phyloP scores from a whole-genome alignment of 2,888 invertebrate genomes.

The Ptychoptera contaminata region DNA sequence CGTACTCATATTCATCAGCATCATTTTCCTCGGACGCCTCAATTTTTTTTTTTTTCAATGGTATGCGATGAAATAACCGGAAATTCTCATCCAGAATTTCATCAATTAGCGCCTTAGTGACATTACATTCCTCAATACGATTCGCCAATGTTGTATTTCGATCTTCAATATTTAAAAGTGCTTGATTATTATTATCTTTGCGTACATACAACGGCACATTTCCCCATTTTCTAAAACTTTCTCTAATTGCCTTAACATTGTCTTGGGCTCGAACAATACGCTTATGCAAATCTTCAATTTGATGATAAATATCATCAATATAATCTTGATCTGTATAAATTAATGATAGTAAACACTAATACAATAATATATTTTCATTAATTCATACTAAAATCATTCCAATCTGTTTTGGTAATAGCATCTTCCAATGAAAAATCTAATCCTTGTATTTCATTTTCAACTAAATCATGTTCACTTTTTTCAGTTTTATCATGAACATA shows the following conservation, averaged over 20 bases:
- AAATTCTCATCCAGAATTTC: conserved; percentile 46
- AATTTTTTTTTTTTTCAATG: conserved; percentile 17
- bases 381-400: conserved; percentile 58
- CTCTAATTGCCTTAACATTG: conserved; percentile 42
- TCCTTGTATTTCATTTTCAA: conserved; percentile 56
- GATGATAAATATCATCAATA: conserved; percentile 48
- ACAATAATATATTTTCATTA: background rate
- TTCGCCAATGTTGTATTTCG: conserved; percentile 14
- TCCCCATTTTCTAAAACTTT: conserved; percentile 53
- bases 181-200: conserved; percentile 44
- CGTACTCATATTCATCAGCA: too few species aligned
- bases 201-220: conserved; percentile 57
- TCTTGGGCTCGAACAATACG: conserved; percentile 50
- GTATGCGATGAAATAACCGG: conserved; percentile 49
- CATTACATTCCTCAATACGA: conserved; percentile 28
- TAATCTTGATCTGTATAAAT: conserved; percentile 41
- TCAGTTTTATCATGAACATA: conserved; percentile 56
- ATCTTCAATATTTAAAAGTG: conserved; percentile 34
- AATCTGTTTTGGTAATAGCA: conserved; percentile 52
- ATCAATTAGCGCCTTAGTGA: conserved; percentile 40
- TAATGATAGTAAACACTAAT: conserved; percentile 5
- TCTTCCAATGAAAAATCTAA: conserved; percentile 54
- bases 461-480: conserved; percentile 59
- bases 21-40: too few species aligned
- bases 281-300: conserved; percentile 54